These are phyloP conservation scores for Nothura maculosa DNA, from an alignment of 2,797 vertebrate genomes.

Conservation along the genomic window DNA sequence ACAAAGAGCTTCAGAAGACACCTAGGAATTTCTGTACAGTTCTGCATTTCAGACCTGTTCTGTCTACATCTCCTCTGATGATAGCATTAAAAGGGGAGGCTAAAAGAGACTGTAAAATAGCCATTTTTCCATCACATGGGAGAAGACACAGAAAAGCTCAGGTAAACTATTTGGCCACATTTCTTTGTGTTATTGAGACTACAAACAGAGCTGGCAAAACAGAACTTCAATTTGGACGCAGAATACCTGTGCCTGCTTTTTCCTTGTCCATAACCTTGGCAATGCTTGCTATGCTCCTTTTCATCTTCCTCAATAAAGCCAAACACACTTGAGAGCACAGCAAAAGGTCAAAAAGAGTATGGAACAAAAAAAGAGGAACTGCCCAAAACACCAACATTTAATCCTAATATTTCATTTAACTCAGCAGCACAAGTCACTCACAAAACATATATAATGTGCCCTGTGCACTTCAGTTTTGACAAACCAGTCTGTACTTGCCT, in stretches of 20 bases:
- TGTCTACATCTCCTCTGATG: background rate
- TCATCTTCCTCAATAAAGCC: background rate
- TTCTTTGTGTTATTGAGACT: background rate
- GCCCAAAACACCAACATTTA: background rate
- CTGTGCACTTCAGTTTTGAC: background rate
- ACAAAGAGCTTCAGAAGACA: background rate
- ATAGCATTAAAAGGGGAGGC: background rate
- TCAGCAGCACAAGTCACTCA: background rate
- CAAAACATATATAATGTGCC: background rate
- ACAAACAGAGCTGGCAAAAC: background rate
- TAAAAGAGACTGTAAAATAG: background rate
- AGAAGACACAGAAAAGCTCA: background rate
- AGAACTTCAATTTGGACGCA: background rate
- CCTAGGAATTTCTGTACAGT: background rate
- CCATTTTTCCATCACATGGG: background rate
- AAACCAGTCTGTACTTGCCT: background rate
- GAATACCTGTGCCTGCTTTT: background rate
- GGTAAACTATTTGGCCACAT: background rate
- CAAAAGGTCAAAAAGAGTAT: conserved; percentile 42
- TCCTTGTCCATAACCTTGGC: background rate
- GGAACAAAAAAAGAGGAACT: conserved; percentile 1
- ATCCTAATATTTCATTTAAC: background rate
- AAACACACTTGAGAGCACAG: background rate
- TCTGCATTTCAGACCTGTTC: background rate
- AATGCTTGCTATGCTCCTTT: background rate